These are phyloP conservation scores for Axis porcinus DNA, from an alignment of 2,113 vertebrate species.

Conservation along the genomic window DNA sequence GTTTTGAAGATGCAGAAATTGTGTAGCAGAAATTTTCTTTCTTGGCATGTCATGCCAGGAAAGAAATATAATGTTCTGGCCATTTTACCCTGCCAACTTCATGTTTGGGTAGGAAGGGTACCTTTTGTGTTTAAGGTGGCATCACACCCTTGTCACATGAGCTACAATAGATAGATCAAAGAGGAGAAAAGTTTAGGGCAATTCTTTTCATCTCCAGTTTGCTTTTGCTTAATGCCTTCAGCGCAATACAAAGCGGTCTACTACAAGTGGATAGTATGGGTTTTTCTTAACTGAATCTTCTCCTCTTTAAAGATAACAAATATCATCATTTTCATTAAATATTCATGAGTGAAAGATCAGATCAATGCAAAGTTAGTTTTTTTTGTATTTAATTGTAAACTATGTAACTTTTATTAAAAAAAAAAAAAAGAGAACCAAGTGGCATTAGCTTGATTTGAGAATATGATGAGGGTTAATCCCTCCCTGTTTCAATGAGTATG, in stretches of 20 bases:
- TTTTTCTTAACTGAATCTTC: background rate
- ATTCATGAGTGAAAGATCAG: background rate
- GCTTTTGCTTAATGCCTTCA: background rate
- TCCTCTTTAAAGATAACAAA: background rate
- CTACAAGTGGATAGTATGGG: background rate
- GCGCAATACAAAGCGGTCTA: background rate
- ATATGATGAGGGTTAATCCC: background rate
- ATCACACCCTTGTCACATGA: background rate
- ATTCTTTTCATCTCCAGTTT: background rate
- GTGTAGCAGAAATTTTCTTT: background rate
- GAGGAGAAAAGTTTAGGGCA: background rate
- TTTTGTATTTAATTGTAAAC: background rate
- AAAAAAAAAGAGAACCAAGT: background rate
- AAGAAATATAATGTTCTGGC: background rate
- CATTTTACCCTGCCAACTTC: background rate
- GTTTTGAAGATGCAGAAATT: background rate
- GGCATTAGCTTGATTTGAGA: background rate
- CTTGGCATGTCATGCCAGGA: background rate
- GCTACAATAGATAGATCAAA: background rate
- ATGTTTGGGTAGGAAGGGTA: background rate
- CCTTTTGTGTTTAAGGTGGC: background rate
- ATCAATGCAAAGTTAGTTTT: background rate
- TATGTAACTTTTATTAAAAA: background rate
- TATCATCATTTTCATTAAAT: slow-evolving; percentile 5
- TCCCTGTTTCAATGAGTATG: background rate